Base-by-base conservation (phyloP, 2,113 vertebrate species). In the Gnathonemus longibarbis region DNA sequence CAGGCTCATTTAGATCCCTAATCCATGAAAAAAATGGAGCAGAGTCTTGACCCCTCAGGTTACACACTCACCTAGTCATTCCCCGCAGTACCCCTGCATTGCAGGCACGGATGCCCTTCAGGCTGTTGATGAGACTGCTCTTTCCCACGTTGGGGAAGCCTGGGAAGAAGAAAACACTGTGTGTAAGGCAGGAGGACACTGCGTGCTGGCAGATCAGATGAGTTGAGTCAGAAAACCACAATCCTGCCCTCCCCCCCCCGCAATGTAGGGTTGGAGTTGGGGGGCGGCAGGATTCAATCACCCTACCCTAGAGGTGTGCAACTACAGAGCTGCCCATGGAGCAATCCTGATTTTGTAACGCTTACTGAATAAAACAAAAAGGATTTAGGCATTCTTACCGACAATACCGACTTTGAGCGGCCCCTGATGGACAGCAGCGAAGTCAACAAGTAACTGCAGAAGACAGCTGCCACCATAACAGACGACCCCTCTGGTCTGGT, bases 131-230 rank as follows among this genome's bases (percentile, higher is more conserved):
- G n/a, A 99, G 88, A 91, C 98, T 99, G 96, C 98, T 99, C 94
- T 99, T 99, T 9, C 98, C 98, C 48, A 98, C 98, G 7, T 98
- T 99, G 89, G 98, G 97, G 92, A 99, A 99, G 74, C 98, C 98
- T 99, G 91, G 31, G 53, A 77, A 88, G 35, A 42, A 6, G 91
- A 89, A 46, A 56, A 87, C 2, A 39, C 49, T 27, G 48, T 0
- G 19, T 39, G 84, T 50, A 50, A 49, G 45, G 48, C 84, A 86
- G n/a, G 46, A 85, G 42, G 39, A 52, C 24, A 31, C 3, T 87
- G 85, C 10, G 0, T 31, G n/a, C n/a, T 70, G 3, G 10, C 27
- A 27, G 62, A 70, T 31, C 62, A 70, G 62, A 70, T 0, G 58
- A 70, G 62, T 11, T 11, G 62, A 1, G 24, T 27, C 62, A 31